Conservation (phyloP, 1,140 invertebrate genomes). For the Saccostrea cuccullata region DNA sequence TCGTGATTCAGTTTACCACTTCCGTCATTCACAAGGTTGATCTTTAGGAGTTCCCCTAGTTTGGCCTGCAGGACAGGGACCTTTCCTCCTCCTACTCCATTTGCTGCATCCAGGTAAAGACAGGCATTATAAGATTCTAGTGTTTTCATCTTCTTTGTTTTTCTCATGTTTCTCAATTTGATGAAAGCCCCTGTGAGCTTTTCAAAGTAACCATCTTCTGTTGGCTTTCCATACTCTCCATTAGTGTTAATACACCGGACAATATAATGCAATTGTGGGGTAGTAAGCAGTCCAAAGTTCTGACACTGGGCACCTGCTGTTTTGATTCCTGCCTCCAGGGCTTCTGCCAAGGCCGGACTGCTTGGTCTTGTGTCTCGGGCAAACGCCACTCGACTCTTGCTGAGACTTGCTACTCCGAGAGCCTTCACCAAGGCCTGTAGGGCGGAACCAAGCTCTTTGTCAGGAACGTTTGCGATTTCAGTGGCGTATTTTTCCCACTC, state of each 20-base stretch:
- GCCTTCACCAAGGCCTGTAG: neutral
- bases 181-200: conserved; percentile 90
- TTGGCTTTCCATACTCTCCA: conserved; percentile 84
- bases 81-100: conserved; percentile 94
- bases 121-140: conserved; percentile 57
- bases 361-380: conserved; percentile 80
- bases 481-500: conserved; percentile 95
- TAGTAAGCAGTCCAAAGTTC: conserved; percentile 86
- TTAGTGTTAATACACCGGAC: conserved; percentile 88
- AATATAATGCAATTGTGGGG: conserved; percentile 94
- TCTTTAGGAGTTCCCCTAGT: conserved; percentile 84
- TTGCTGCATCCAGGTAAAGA: conserved; percentile 90
- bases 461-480: conserved; percentile 77
- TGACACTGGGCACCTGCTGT: conserved; percentile 78
- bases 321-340: conserved; percentile 86
- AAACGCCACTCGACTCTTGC: neutral
- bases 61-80: conserved; percentile 82
- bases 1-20: conserved; percentile 86
- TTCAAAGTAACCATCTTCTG: conserved; percentile 89
- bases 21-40: conserved; percentile 87
- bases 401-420: conserved; percentile 5
- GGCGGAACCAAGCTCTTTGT: neutral
- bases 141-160: conserved; percentile 25
- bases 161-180: conserved; percentile 32
- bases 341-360: conserved; percentile 84